Base-by-base conservation (phyloP, 2,797 vertebrate genomes). In the Mycteria americana region DNA sequence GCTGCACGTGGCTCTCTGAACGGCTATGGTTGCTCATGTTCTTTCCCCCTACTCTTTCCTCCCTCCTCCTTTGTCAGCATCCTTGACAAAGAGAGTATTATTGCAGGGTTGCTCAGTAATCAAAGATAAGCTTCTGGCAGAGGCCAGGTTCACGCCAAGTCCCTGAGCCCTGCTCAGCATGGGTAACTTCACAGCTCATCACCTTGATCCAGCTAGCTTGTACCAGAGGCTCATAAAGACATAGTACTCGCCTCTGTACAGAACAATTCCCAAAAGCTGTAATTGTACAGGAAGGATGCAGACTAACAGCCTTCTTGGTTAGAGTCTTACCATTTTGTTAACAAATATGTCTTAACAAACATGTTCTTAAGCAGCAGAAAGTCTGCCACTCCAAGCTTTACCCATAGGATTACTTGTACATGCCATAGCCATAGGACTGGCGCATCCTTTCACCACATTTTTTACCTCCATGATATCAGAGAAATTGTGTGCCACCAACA, bases 371-470 rank as follows among this genome's bases (percentile, higher is more conserved):
- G 31, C 5, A 45, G 17, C 15, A 87, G 45, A 33, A 56, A 25
- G 9, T 53, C 62, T 78, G 30, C 5, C 8, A 30, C 14, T 64
- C 16, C 21, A 92, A 69, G 21, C 1, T 79, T 72, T 60, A 72
- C 5, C 10, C 2, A 23, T 18, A 19, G 22, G 4, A 57, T 53
- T 73, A 69, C 9, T 73, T 85, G 24, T 22, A 65, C 0, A 0
- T 68, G 37, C 4, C 27, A 22, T 39, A 79, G n/a, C 1, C 0
- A 16, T 8, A 53, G 39, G 25, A 62, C 12, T 67, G 24, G 3
- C 1, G 6, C 15, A 7, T 21, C 12, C 22, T 85, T 85, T 69
- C 33, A 78, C 2, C 6, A 18, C 12, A 31, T 80, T 87, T 88
- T 65, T 62, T 3, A 68, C 13, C 2, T 48, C 16, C 7, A 3